Conservation (phyloP, 64 coral and sea anemone genomes). For the Trachythela sp. region DNA sequence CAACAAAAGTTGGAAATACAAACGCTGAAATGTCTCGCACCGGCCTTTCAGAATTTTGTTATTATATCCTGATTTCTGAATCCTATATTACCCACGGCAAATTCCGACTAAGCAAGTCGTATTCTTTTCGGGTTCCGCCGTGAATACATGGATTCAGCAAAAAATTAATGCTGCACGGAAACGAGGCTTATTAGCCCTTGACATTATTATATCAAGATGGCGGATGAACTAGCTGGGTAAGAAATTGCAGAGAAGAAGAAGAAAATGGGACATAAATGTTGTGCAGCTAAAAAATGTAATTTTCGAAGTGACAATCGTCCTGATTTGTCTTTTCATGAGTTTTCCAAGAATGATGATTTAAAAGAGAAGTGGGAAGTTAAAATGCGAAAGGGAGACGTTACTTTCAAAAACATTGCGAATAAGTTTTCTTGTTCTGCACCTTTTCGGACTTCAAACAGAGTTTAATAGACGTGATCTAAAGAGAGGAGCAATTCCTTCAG, state of each 20-base stretch:
- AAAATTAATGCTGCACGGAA: slow-evolving; percentile 1
- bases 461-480: slow-evolving; percentile 51
- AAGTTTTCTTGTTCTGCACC: slow-evolving; percentile 38
- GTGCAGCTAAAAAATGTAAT: slow-evolving; percentile 36
- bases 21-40: too few relatives aligned
- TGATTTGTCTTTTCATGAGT: slow-evolving; percentile 46
- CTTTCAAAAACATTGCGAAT: slow-evolving; percentile 19
- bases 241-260: slow-evolving; percentile 38
- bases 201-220: slow-evolving; percentile 25
- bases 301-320: slow-evolving; percentile 46
- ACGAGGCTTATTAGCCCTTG: slow-evolving; percentile 47
- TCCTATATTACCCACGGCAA: too few relatives aligned
- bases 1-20: too few relatives aligned
- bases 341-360: slow-evolving; percentile 33
- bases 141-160: slow-evolving; percentile 34
- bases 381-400: slow-evolving; percentile 37
- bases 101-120: too few relatives aligned
- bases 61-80: too few relatives aligned
- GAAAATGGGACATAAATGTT: slow-evolving; percentile 31
- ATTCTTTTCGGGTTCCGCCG: too few relatives aligned
- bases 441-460: slow-evolving; percentile 54
- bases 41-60: too few relatives aligned
- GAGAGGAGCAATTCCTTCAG: slow-evolving; percentile 50
- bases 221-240: slow-evolving; percentile 23
- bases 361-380: slow-evolving; percentile 54